These are phyloP conservation scores for Scelioninae gen. 2 DNA, from an alignment of 2,888 invertebrate genomes.

Conservation along the genomic window DNA sequence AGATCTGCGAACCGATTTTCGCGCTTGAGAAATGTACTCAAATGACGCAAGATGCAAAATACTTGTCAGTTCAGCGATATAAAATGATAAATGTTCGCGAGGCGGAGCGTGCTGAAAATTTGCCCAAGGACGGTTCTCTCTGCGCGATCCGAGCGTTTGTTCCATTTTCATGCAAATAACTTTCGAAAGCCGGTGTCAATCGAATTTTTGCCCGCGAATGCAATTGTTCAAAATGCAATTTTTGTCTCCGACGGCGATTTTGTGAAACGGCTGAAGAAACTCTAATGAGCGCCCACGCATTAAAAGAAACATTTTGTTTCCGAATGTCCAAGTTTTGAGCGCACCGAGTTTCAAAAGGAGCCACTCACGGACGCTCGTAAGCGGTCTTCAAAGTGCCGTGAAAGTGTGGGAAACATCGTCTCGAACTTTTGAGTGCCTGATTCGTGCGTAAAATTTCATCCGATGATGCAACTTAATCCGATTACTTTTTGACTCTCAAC, in stretches of 20 bases:
- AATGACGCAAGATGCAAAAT: constrained; percentile 36
- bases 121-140: constrained; percentile 26
- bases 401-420: constrained; percentile 69
- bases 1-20: constrained; percentile 3
- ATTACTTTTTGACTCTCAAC: constrained; percentile 26
- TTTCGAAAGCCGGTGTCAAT: constrained; percentile 31
- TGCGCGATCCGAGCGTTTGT: constrained; percentile 7
- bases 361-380: constrained; percentile 2
- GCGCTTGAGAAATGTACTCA: constrained; percentile 21
- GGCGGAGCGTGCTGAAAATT: constrained; percentile 30
- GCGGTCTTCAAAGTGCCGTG: constrained; percentile 59
- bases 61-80: constrained; percentile 35
- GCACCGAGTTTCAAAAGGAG: background rate
- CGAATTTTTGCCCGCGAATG: constrained; percentile 10
- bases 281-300: background rate
- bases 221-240: background rate
- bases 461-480: constrained; percentile 60
- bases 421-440: constrained; percentile 57
- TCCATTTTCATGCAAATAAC: constrained; percentile 48
- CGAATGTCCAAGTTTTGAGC: constrained; percentile 33
- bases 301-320: background rate
- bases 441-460: constrained; percentile 67
- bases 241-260: background rate
- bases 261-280: background rate
- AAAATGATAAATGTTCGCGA: constrained; percentile 42